Evolutionary conservation across 2,113 vertebrate genomes (phyloP), one percentile per base, ranked within the genome.

Genomic region (Garra rufa): DNA sequence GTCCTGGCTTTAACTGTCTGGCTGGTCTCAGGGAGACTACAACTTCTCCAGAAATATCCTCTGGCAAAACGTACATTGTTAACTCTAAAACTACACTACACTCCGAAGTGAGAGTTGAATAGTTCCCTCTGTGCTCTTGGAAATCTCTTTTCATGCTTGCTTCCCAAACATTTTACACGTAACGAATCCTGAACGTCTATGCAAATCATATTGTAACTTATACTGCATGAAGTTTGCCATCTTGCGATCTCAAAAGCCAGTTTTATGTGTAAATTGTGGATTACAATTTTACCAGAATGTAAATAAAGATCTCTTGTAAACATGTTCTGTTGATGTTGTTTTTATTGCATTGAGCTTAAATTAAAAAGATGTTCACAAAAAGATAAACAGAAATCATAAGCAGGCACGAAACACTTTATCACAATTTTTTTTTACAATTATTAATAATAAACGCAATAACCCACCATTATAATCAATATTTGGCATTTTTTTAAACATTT

Each of bases 241-340:
- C 57, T 88, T 85, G 88, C 55, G 24, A 78, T 83, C 26, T 69
- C 77, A 83, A 84, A 82, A 70, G 70, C 63, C 74, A 83, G 24
- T 83, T 89, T 82, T 71, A 84, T 88, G 76, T 94, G 92, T 94
- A 93, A 91, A 93, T 91, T 93, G 90, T 92, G 89, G 92, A 89
- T 88, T 92, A 87, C 67, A 71, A 59, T 92, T 90, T 19, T 85
- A 82, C 86, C 43, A 85, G 89, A 85, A 21, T 94, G 94, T 95
- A 94, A 95, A 95, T 95, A 94, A 94, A 94, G 52, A 43, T 91
- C 90, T 90, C 86, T 76, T 91, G 87, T 92, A 85, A 91, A 76
- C 28, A 71, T 15, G 55, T 57, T 67, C 28, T n/a, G 9, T 84
- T 76, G 21, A 52, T 14, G 65, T 48, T 24, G 15, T 13, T 59